Evolutionary conservation across 2,888 invertebrate genomes (phyloP), one percentile per base, ranked within the genome.

Genomic region (Andrena hattorfiana): DNA sequence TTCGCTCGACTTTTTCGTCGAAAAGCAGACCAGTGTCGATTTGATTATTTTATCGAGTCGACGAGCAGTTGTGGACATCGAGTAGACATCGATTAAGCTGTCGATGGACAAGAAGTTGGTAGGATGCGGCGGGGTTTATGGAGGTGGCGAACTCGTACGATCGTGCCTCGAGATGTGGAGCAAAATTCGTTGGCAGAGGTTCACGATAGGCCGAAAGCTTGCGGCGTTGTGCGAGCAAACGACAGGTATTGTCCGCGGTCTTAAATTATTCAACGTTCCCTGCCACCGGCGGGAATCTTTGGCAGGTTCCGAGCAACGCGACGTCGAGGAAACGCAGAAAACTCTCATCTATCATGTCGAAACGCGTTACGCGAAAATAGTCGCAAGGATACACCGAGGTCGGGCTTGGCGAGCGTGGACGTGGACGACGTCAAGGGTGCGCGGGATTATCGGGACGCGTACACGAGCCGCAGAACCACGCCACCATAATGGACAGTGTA

Each of bases 311-410:
- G 84, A 81, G 83, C 84, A 71, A 82, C 82, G 85, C 87, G 86
- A 81, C 87, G 88, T 86, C 86, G 91, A 90, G 89, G 90, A 92
- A 92, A 93, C 90, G 90, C 88, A 89, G 92, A 92, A 92, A 93
- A 91, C 83, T 93, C 92, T 90, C 92, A 93, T 93, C 91, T 90
- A 90, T 93, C 92, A 93, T 92, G 92, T 93, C 89, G 92, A 91
- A 93, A 92, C 86, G 89, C 89, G 90, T 89, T 88, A 90, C 82
- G 90, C 91, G 88, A 93, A 93, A 92, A 93, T 92, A 92, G 92
- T 91, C 90, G 89, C 92, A 93, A 93, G 93, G 93, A 92, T 93
- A 89, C 85, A 64, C 64, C 90, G 90, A 89, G 90, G 89, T 89
- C 91, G 87, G 83, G 85, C 85, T 90, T 89, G 88, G 87, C 81